Conservation (phyloP, 2,797 vertebrate genomes). For the Labeo calbasu region DNA sequence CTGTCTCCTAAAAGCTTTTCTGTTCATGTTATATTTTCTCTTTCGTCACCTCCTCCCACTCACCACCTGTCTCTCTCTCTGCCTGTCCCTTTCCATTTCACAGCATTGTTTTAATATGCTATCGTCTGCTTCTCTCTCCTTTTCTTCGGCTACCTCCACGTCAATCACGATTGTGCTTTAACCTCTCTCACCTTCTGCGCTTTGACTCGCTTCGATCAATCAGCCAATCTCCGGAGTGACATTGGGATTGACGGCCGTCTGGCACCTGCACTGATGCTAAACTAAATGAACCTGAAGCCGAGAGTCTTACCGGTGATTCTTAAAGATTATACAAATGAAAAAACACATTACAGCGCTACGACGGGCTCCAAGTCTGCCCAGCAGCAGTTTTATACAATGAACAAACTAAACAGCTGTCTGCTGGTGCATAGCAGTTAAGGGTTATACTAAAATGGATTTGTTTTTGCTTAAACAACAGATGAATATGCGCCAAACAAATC, state of each 20-base stretch:
- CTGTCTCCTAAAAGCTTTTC: slow-evolving; percentile 49
- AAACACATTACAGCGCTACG: background rate
- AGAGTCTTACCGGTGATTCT: slow-evolving; percentile 41
- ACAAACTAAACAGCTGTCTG: slow-evolving; percentile 6
- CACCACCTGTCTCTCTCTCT: slow-evolving; percentile 61
- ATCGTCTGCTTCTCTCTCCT: slow-evolving; percentile 42
- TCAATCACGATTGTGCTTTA: slow-evolving; percentile 75
- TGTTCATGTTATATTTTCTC: slow-evolving; percentile 45
- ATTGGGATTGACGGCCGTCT: slow-evolving; percentile 75
- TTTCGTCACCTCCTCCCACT: slow-evolving; percentile 58
- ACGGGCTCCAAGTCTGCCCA: background rate
- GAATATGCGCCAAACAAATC: slow-evolving; percentile 28
- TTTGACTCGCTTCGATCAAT: slow-evolving; percentile 74
- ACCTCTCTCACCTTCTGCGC: slow-evolving; percentile 70
- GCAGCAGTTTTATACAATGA: background rate
- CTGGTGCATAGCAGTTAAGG: background rate
- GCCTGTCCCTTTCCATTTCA: slow-evolving; percentile 52
- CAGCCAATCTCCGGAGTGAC: slow-evolving; percentile 69
- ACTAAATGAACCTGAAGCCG: slow-evolving; percentile 53
- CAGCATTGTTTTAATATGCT: slow-evolving; percentile 60
- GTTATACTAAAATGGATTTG: slow-evolving; percentile 16
- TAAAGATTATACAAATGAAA: slow-evolving; percentile 36
- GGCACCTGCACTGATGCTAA: slow-evolving; percentile 64
- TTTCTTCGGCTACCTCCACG: slow-evolving; percentile 55
- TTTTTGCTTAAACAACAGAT: slow-evolving; percentile 39